phyloP scores from a whole-genome alignment of 2,113 vertebrate species.

The Miniopterus natalensis region DNA sequence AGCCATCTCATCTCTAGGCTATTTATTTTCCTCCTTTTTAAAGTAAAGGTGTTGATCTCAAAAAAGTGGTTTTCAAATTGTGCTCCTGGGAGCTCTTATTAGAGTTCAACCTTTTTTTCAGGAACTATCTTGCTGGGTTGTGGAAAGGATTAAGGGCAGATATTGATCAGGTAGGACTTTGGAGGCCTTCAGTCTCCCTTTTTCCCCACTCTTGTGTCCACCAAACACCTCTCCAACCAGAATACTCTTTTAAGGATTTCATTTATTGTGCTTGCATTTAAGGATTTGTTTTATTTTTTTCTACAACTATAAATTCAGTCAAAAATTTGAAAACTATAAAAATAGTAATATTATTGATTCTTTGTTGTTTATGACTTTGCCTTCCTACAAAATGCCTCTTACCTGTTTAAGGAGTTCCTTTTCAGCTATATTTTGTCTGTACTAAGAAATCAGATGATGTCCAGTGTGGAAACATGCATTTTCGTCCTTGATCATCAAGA shows the following conservation, averaged over 20 bases:
- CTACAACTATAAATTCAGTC: not conserved
- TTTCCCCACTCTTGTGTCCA: not conserved
- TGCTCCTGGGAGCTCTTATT: not conserved
- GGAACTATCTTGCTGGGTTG: not conserved
- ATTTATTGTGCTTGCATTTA: not conserved
- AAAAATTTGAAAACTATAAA: not conserved
- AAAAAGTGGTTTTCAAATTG: not conserved
- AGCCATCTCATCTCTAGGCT: not conserved
- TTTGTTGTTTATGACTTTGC: not conserved
- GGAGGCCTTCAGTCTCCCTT: not conserved
- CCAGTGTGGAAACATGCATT: not conserved
- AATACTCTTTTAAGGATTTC: not conserved
- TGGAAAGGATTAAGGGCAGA: not conserved
- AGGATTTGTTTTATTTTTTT: not conserved
- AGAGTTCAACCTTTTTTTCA: not conserved
- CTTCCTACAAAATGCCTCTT: not conserved
- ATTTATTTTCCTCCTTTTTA: not conserved
- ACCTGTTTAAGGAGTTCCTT: not conserved
- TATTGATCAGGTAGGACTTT: not conserved
- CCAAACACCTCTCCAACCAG: not conserved
- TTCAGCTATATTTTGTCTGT: not conserved
- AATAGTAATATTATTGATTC: not conserved
- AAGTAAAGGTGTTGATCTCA: not conserved
- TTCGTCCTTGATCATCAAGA: not conserved
- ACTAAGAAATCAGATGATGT: not conserved